A percentile compares a stretch with the other conserved stretches of the same genome.
Evolutionary conservation across 2,888 invertebrate genomes (phyloP).

Genomic region (Ptilodon capucinus): DNA sequence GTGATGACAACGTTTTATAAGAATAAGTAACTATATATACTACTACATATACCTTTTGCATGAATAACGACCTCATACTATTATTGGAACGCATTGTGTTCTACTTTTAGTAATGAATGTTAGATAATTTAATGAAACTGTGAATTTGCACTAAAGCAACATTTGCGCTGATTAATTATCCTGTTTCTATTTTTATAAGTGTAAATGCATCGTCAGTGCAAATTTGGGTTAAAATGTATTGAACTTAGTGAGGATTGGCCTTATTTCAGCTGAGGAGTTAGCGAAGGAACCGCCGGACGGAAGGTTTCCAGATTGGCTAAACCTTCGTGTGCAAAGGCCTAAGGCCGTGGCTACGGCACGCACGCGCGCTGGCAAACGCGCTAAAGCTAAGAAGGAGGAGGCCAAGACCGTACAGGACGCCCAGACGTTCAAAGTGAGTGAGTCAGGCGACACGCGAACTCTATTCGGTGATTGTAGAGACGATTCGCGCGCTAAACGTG

Average conservation of each 20-base stretch:
- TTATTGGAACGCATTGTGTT: no score
- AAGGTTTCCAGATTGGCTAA: slow-evolving; percentile 73
- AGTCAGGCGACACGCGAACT: slow-evolving; percentile 38
- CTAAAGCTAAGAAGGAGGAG: slow-evolving; percentile 49
- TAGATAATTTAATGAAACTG: no score
- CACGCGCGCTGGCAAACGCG: slow-evolving; percentile 67
- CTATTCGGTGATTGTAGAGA: slow-evolving; percentile 16
- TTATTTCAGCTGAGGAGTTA: slow-evolving; percentile 70
- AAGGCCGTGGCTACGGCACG: slow-evolving; percentile 51
- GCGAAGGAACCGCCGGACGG: slow-evolving; percentile 71
- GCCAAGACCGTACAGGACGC: slow-evolving; percentile 33
- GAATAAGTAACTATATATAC: background rate
- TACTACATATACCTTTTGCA: no score
- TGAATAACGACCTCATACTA: no score
- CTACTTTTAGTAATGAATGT: no score
- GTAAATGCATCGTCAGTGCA: no score
- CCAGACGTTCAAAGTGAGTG: slow-evolving; percentile 71
- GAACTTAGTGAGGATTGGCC: no score
- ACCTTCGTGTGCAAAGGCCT: slow-evolving; percentile 70
- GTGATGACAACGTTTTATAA: background rate
- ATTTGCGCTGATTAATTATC: no score
- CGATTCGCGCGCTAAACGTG: slow-evolving; percentile 44
- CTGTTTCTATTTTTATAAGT: no score
- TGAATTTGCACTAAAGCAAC: no score
- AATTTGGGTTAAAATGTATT: no score